Conservation (phyloP, 2,888 invertebrate genomes). For the Diarsia mendica region DNA sequence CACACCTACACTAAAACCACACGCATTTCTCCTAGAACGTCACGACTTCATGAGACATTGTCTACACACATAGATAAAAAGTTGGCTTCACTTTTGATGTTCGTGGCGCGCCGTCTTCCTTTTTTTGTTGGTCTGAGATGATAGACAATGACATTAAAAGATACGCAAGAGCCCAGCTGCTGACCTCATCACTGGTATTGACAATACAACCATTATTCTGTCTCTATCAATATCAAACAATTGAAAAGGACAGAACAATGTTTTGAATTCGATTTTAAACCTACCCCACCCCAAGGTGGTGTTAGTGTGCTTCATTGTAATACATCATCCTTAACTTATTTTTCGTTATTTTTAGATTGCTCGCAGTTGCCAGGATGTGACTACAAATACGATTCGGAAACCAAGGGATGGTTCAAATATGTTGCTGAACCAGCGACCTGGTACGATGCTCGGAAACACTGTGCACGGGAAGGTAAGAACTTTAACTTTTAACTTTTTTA, state of each 20-base stretch:
- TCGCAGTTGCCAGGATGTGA: slow-evolving; percentile 27
- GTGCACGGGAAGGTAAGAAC: slow-evolving; percentile 42
- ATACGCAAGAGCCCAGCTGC: too few species aligned
- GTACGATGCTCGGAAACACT: slow-evolving; percentile 33
- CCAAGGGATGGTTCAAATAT: slow-evolving; percentile 39
- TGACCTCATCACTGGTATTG: background rate
- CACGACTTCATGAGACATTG: too few species aligned
- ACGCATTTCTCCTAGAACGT: too few species aligned
- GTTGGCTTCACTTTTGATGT: too few species aligned
- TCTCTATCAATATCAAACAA: background rate
- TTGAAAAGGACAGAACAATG: background rate
- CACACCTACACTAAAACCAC: too few species aligned
- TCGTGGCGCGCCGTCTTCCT: too few species aligned
- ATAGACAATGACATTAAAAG: too few species aligned
- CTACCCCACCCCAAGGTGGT: background rate
- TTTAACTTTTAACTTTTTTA: background rate
- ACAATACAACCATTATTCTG: background rate
- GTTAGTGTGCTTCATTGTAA: background rate
- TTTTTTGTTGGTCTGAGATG: too few species aligned
- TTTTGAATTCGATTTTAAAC: background rate
- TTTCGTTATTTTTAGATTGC: slow-evolving; percentile 8
- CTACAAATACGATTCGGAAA: slow-evolving; percentile 14
- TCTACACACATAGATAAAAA: too few species aligned
- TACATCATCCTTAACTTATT: background rate
- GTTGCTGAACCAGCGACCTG: slow-evolving; percentile 28